Evolutionary conservation across 2,797 vertebrate genomes (phyloP).

Genomic region (Mergus octosetaceus): DNA sequence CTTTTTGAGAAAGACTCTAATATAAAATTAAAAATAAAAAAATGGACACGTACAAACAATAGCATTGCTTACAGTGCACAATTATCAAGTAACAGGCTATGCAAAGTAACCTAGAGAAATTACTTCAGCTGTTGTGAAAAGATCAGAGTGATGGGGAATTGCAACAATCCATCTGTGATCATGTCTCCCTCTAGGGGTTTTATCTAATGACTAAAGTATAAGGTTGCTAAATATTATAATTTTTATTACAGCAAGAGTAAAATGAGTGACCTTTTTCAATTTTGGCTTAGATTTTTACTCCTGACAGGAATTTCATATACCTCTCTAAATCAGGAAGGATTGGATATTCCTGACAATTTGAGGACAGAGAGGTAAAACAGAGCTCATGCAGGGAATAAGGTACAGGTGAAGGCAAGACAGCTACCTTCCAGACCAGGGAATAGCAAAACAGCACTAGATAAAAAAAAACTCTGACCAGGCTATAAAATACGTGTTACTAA

Average conservation of each 20-base stretch:
- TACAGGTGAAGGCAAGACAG: neutral
- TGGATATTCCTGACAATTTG: neutral
- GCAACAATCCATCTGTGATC: constrained; percentile 48
- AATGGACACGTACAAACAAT: constrained; percentile 1
- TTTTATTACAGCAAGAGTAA: constrained; percentile 11
- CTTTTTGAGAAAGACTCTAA: neutral
- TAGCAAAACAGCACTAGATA: neutral
- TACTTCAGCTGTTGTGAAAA: constrained; percentile 3
- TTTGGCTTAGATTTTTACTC: constrained; percentile 5
- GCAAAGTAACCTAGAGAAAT: constrained; percentile 49
- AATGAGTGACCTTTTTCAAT: neutral
- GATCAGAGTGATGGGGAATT: constrained; percentile 32
- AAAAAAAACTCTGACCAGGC: neutral
- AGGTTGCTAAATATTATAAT: constrained; percentile 30
- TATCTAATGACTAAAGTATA: constrained; percentile 32
- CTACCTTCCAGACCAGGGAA: neutral
- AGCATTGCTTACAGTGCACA: neutral
- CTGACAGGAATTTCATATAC: neutral
- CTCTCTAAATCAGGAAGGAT: neutral
- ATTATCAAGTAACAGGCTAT: constrained; percentile 44
- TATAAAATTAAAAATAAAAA: neutral
- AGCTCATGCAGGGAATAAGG: neutral
- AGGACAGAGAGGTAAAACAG: neutral
- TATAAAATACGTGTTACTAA: neutral
- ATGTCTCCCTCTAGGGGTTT: constrained; percentile 69